These are phyloP conservation scores for Amphipoea lucens DNA, from an alignment of 2,888 invertebrate genomes.

Conservation along the genomic window DNA sequence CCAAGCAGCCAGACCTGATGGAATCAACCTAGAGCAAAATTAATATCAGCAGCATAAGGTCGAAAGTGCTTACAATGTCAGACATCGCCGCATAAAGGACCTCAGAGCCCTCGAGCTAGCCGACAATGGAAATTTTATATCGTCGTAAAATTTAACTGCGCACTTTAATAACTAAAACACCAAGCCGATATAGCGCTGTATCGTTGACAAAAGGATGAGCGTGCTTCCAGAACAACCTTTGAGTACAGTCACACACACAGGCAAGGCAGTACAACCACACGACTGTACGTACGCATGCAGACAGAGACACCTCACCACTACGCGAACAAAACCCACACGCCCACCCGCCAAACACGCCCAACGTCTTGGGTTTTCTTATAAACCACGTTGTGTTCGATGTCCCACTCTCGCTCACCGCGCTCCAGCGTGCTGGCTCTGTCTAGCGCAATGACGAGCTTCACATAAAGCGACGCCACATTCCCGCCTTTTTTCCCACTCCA, in stretches of 20 bases:
- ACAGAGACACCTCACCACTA: constrained; percentile 76
- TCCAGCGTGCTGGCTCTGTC: constrained; percentile 77
- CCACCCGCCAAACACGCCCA: constrained; percentile 91
- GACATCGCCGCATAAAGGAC: constrained; percentile 73
- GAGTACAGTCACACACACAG: constrained; percentile 78
- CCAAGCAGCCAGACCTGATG: constrained; percentile 7
- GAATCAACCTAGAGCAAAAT: constrained; percentile 50
- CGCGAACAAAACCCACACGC: constrained; percentile 86
- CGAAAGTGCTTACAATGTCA: constrained; percentile 64
- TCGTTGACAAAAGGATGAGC: constrained; percentile 89
- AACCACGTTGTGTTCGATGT: constrained; percentile 89
- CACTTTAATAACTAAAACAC: constrained; percentile 88
- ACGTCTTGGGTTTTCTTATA: constrained; percentile 91
- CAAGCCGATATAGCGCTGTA: constrained; percentile 86
- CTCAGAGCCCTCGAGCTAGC: constrained; percentile 76
- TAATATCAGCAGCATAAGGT: constrained; percentile 64
- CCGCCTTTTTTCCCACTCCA: constrained; percentile 91
- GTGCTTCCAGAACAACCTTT: constrained; percentile 75
- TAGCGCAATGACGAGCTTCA: constrained; percentile 89
- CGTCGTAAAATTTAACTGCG: constrained; percentile 86
- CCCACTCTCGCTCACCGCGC: constrained; percentile 75
- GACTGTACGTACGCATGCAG: constrained; percentile 77
- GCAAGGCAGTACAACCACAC: constrained; percentile 77
- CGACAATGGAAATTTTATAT: constrained; percentile 86
- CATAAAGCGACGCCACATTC: constrained; percentile 90